phyloP scores from a whole-genome alignment of 2,797 vertebrate genomes.

The Melanotaenia maccullochi region DNA sequence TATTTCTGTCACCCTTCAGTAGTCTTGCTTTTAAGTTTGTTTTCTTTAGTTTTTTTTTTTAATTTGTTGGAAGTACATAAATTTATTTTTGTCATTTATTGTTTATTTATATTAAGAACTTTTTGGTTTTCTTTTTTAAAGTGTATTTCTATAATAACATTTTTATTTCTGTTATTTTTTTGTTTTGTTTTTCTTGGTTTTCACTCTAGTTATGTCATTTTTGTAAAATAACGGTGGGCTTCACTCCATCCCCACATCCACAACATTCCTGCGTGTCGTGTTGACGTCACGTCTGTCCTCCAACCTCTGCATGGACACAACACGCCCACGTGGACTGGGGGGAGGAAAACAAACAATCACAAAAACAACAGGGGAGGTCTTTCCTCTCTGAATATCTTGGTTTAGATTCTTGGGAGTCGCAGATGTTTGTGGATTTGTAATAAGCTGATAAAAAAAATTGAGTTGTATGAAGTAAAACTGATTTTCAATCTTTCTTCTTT shows the following conservation, averaged over 20 bases:
- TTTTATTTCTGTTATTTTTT: conserved; percentile 7
- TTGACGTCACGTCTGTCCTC: conserved; percentile 85
- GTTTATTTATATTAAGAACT: background rate
- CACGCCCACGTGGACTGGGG: conserved; percentile 72
- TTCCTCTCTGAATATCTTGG: background rate
- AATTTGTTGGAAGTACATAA: background rate
- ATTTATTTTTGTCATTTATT: background rate
- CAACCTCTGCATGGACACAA: conserved; percentile 83
- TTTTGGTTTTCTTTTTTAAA: background rate
- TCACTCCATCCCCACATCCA: conserved; percentile 84
- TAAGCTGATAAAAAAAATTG: background rate
- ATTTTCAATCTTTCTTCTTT: background rate
- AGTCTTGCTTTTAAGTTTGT: background rate
- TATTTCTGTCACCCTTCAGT: background rate
- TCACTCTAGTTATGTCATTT: conserved; percentile 2
- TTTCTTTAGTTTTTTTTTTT: background rate
- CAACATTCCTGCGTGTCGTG: conserved; percentile 81
- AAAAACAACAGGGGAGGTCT: background rate
- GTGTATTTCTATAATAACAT: background rate
- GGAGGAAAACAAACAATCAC: conserved; percentile 23
- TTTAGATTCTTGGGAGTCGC: background rate
- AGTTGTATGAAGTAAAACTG: background rate
- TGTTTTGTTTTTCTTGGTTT: background rate
- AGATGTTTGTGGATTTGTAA: background rate
- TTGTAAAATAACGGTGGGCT: conserved; percentile 68